phyloP scores from a whole-genome alignment of 2,113 vertebrate species.

The Carettochelys insculpta region DNA sequence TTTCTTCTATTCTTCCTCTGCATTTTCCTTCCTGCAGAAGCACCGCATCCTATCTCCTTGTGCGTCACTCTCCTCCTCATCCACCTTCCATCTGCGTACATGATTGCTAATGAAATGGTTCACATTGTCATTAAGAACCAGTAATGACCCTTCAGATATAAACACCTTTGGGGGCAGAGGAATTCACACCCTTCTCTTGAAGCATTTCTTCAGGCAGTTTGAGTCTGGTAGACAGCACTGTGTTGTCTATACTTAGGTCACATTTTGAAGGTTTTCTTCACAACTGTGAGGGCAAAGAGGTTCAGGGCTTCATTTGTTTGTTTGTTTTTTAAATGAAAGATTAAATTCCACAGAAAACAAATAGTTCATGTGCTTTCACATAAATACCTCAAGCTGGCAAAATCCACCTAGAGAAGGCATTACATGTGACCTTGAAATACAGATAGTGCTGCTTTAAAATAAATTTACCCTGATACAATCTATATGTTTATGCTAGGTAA shows the following conservation, averaged over 20 bases:
- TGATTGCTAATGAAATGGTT: background rate
- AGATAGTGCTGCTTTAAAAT: no score
- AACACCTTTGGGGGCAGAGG: background rate
- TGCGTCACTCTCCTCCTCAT: background rate
- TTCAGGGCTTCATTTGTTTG: no score
- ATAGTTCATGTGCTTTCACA: background rate
- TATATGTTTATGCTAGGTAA: background rate
- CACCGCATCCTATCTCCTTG: background rate
- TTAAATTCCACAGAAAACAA: background rate
- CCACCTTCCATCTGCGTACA: background rate
- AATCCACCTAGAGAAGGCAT: background rate
- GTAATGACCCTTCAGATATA: background rate
- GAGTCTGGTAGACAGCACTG: no score
- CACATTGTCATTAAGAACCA: background rate
- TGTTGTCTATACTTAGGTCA: background rate
- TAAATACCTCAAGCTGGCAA: background rate
- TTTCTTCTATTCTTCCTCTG: background rate
- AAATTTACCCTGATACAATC: background rate
- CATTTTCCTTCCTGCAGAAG: background rate
- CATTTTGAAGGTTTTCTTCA: background rate
- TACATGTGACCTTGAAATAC: background rate
- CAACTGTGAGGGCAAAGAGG: background rate
- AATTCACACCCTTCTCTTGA: background rate
- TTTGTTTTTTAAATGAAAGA: background rate
- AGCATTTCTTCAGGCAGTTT: background rate